Evolutionary conservation across 2,888 invertebrate genomes (phyloP).

Genomic region (Drosophila subsilvestris): DNA sequence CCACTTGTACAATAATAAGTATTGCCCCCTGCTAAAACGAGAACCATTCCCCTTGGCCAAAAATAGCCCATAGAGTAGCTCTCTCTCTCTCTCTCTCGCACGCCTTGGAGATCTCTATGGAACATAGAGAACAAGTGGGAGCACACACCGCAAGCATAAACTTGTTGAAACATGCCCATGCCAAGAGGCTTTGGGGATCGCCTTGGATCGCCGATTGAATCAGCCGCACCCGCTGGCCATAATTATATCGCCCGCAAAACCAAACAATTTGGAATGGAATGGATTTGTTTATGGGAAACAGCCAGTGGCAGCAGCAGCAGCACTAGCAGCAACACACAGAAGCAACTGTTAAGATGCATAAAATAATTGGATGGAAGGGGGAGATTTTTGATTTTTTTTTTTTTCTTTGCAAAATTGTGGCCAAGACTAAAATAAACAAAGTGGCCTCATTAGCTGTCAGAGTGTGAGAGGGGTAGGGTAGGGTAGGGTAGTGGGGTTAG

Average conservation of each 20-base stretch:
- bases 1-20: conserved; percentile 22
- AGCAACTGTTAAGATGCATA: conserved; percentile 48
- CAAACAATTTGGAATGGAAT: conserved; percentile 53
- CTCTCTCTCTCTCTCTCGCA: background rate
- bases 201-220: conserved; percentile 25
- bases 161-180: conserved; percentile 62
- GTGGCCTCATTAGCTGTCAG: conserved; percentile 53
- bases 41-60: conserved; percentile 8
- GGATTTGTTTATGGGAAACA: conserved; percentile 14
- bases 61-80: conserved; percentile 39
- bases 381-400: background rate
- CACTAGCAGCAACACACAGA: background rate
- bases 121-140: conserved; percentile 41
- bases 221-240: conserved; percentile 56
- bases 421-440: conserved; percentile 57
- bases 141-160: conserved; percentile 60
- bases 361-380: conserved; percentile 23
- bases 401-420: conserved; percentile 59
- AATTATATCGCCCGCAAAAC: conserved; percentile 56
- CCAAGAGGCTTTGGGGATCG: conserved; percentile 19
- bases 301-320: background rate
- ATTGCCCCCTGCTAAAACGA: conserved; percentile 43
- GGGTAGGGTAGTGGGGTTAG: no score
- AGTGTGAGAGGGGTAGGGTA: conserved; percentile 35
- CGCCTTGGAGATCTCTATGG: background rate